Base-by-base conservation (phyloP, 2,113 vertebrate species). In the Cyprinodon brontotheroides region DNA sequence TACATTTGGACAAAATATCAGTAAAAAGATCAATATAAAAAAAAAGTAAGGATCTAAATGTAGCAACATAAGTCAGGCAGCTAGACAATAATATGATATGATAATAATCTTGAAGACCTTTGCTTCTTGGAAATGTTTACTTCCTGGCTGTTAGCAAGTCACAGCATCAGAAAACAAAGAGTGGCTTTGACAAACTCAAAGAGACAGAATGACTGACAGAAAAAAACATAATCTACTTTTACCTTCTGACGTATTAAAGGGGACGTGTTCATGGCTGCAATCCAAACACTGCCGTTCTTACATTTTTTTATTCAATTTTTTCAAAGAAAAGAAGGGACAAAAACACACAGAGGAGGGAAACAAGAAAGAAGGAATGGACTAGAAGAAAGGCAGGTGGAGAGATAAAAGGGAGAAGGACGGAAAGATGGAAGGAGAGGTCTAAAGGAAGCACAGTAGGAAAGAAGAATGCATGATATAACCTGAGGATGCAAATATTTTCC, bases 71-170 rank as follows among this genome's bases (percentile, higher is more conserved):
- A 48, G 7, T 15, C 45, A 17, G 65, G 5, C 65, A 36, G 65
- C 60, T 60, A n/a, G 1, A 36, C 9, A 67, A n/a, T 2, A 48
- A 38, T 11, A 4, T 69, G 61, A 38, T 68, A 41, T n/a, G 29
- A 29, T 29, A 29, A 29, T 29, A 61, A 47, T 14, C 36, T 66
- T 71, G 14, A 17, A 66, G 69, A 59, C 57, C 14, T 13, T 0
- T 45, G 62, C 48, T 67, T 77, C 70, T 59, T 65, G 60, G 50
- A 50, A 59, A 47, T 29, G 70, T 81, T 81, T 65, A 38, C 47
- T 63, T 37, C 50, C 53, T 65, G 62, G 47, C 65, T 75, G 71
- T 75, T 85, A 61, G 76, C 66, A 17, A 43, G 13, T 40, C 17
- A n/a, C 65, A 17, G 13, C 37, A 61, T 22, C 48, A n/a, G 68